phyloP scores from a whole-genome alignment of 2,797 vertebrate species.

The Megaceryle alcyon region DNA sequence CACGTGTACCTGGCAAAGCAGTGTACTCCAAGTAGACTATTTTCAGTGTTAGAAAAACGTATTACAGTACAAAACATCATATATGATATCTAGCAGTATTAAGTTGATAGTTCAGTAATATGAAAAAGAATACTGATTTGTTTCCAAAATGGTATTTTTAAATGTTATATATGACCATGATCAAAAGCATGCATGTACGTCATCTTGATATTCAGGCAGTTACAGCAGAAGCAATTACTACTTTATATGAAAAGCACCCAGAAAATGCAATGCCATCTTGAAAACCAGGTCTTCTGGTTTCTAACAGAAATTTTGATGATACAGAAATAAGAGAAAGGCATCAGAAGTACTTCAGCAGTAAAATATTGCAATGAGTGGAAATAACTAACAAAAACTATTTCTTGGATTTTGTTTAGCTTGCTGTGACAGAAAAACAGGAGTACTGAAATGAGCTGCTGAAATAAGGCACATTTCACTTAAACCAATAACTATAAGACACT shows the following conservation, averaged over 20 bases:
- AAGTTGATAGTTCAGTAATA: background rate
- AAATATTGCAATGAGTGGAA: background rate
- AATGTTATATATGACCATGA: background rate
- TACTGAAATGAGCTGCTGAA: too few species aligned
- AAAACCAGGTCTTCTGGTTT: background rate
- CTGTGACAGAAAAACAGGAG: too few species aligned
- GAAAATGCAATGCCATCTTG: background rate
- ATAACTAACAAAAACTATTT: background rate
- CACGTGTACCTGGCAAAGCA: background rate
- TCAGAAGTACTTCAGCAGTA: background rate
- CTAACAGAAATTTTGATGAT: background rate
- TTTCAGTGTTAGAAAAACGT: background rate
- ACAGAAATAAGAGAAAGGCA: background rate
- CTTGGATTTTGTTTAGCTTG: background rate
- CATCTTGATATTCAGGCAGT: background rate
- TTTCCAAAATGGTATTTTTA: background rate
- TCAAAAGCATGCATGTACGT: background rate
- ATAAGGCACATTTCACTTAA: background rate
- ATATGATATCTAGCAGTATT: background rate
- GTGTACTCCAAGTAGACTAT: background rate
- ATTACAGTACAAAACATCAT: background rate
- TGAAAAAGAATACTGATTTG: background rate
- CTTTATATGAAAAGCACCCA: background rate
- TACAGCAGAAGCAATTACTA: background rate
- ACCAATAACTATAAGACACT: background rate